These are phyloP conservation scores for Hedya salicella DNA, from an alignment of 2,888 invertebrate species.

Conservation along the genomic window DNA sequence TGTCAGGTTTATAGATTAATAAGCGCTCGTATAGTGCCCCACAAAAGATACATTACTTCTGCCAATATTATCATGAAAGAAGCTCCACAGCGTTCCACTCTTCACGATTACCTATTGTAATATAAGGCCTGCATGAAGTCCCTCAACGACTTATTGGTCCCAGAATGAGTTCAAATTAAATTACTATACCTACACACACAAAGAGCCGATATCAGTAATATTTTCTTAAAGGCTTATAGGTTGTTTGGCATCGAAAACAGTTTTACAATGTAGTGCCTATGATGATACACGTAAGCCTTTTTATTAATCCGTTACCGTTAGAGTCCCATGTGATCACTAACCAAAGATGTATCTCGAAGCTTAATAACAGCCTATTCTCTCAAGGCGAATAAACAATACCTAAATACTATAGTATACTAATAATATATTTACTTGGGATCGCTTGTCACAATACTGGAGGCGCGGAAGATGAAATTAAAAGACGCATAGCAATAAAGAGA, in stretches of 20 bases:
- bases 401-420: too few relatives aligned
- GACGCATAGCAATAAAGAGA: too few relatives aligned
- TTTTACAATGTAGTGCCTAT: background rate
- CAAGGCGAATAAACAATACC: too few relatives aligned
- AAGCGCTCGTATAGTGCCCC: background rate
- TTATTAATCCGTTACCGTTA: too few relatives aligned
- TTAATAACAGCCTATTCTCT: too few relatives aligned
- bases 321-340: too few relatives aligned
- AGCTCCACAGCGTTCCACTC: constrained; percentile 16
- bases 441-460: too few relatives aligned
- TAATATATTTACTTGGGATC: too few relatives aligned
- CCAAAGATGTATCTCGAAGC: too few relatives aligned
- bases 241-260: constrained; percentile 1
- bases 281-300: too few relatives aligned
- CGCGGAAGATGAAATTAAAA: too few relatives aligned
- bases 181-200: constrained; percentile 56
- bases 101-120: constrained; percentile 33
- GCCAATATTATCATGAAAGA: constrained; percentile 24
- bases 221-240: background rate
- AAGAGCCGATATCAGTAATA: background rate
- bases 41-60: constrained; percentile 27
- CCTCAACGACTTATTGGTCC: constrained; percentile 54
- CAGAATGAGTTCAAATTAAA: constrained; percentile 64
- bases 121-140: constrained; percentile 51
- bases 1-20: background rate